These are phyloP conservation scores for Crematogaster levior DNA, from an alignment of 2,888 invertebrate species.

Conservation along the genomic window DNA sequence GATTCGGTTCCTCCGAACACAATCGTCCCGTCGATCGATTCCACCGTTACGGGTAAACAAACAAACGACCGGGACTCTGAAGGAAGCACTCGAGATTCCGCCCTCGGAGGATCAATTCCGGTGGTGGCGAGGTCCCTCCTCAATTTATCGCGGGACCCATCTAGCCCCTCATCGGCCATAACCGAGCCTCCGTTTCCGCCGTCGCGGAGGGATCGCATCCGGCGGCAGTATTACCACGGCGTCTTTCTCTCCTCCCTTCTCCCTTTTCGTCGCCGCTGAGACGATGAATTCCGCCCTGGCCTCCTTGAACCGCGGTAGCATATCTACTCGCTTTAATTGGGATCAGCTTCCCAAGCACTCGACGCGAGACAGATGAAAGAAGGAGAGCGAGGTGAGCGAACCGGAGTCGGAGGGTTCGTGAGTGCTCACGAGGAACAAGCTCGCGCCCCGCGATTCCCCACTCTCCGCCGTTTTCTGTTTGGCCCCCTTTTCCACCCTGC, in stretches of 20 bases:
- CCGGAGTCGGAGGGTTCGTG: constrained; percentile 52
- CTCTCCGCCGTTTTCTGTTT: neutral
- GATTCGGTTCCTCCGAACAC: neutral
- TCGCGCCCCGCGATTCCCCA: constrained; percentile 10
- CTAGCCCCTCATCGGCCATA: constrained; percentile 40
- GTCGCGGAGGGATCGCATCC: constrained; percentile 37
- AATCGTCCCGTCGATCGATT: constrained; percentile 32
- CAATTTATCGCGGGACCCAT: constrained; percentile 52
- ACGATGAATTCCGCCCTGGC: constrained; percentile 29
- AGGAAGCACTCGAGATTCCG: constrained; percentile 52
- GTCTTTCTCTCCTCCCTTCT: constrained; percentile 31
- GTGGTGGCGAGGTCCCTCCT: constrained; percentile 25
- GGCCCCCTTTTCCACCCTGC: neutral
- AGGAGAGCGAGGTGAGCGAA: constrained; percentile 61
- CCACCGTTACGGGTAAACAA: constrained; percentile 29
- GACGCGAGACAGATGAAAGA: constrained; percentile 81
- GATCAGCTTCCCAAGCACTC: constrained; percentile 79
- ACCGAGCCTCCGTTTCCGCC: constrained; percentile 47
- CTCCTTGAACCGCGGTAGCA: constrained; percentile 48
- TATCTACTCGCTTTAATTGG: constrained; percentile 82
- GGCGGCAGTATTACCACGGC: constrained; percentile 29
- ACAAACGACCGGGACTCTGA: constrained; percentile 35
- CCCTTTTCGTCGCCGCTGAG: constrained; percentile 29
- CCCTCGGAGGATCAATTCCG: constrained; percentile 49
- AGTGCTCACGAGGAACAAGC: constrained; percentile 65